Conservation (phyloP, 1,140 invertebrate genomes). For the Ceratina calcarata region DNA sequence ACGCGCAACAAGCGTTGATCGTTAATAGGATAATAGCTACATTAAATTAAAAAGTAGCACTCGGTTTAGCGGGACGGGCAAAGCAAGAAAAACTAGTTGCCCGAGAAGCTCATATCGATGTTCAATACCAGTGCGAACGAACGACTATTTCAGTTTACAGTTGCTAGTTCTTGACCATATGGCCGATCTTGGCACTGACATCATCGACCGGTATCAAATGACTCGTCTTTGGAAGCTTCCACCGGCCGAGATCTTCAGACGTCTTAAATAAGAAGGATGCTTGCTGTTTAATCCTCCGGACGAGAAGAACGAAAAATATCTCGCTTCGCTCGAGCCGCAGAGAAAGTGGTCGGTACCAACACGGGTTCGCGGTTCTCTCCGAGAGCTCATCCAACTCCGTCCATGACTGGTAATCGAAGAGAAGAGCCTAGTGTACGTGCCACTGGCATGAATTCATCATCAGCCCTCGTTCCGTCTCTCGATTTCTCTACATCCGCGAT, state of each 20-base stretch:
- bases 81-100: background rate
- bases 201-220: slow-evolving; percentile 20
- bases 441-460: slow-evolving; percentile 22
- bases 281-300: slow-evolving; percentile 33
- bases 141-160: slow-evolving; percentile 2
- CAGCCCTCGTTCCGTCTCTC: slow-evolving; percentile 22
- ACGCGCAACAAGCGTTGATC: background rate
- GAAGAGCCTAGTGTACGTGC: slow-evolving; percentile 2
- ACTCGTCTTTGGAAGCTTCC: background rate
- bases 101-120: background rate
- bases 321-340: slow-evolving; percentile 55
- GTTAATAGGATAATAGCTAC: background rate
- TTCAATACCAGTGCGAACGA: background rate
- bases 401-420: slow-evolving; percentile 47
- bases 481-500: slow-evolving; percentile 25
- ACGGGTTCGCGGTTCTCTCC: slow-evolving; percentile 6
- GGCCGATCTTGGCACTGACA: slow-evolving; percentile 37
- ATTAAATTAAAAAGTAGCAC: slow-evolving; percentile 19
- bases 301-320: slow-evolving; percentile 62
- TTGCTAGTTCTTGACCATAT: slow-evolving; percentile 16
- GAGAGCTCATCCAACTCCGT: slow-evolving; percentile 33
- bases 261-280: slow-evolving; percentile 16
- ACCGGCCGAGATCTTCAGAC: background rate
- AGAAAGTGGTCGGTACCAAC: slow-evolving; percentile 58
- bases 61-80: background rate